phyloP scores from a whole-genome alignment of 2,888 invertebrate species.

The Timema podura region DNA sequence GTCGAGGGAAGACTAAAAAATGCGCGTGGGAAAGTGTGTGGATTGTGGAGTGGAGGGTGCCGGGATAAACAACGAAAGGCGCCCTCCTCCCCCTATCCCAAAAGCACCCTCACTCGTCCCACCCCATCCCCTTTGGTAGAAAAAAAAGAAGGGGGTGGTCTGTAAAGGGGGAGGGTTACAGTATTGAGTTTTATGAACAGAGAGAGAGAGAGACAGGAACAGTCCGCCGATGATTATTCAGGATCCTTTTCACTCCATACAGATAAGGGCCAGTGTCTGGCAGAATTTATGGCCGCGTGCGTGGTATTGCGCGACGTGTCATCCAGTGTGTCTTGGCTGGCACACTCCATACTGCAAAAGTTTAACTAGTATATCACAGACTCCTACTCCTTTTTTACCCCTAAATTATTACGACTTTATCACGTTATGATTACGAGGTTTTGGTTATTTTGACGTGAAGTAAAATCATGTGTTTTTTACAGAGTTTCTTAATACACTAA shows the following conservation, averaged over 20 bases:
- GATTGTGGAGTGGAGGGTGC: not conserved
- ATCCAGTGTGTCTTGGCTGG: no score
- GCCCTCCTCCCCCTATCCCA: no score
- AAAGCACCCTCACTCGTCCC: not conserved
- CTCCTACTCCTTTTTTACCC: no score
- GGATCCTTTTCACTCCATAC: constrained; percentile 24
- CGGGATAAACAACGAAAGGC: constrained; percentile 13
- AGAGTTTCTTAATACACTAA: no score
- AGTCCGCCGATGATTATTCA: constrained; percentile 27
- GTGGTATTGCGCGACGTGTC: constrained; percentile 18
- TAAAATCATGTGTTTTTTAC: no score
- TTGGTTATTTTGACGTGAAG: no score
- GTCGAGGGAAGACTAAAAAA: constrained; percentile 7
- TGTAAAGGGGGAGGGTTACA: constrained; percentile 17
- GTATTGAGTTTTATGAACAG: constrained; percentile 27
- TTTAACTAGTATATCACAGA: no score
- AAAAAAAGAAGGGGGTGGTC: constrained; percentile 8
- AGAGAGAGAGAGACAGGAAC: constrained; percentile 14
- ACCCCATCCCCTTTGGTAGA: constrained; percentile 9
- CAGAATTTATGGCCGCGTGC: constrained; percentile 23
- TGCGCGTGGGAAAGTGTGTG: constrained; percentile 11
- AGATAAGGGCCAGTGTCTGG: constrained; percentile 25
- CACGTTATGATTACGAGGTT: no score
- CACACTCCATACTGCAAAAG: no score
- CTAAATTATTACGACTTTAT: no score